Conservation (phyloP, 2,888 invertebrate species). For the Drosophila bunnanda region DNA sequence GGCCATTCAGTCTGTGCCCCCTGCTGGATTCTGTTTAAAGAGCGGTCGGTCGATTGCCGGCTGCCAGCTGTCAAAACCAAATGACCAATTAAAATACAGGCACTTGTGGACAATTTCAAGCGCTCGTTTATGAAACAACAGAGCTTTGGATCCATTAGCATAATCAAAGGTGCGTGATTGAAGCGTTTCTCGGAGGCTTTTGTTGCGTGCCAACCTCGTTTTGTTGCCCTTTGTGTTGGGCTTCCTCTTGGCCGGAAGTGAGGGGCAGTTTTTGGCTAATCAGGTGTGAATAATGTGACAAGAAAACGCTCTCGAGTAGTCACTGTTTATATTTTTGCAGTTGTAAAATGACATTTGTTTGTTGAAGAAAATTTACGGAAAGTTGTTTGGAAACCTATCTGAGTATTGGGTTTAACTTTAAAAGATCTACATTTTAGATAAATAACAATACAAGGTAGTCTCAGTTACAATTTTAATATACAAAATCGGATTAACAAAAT, state of each 20-base stretch:
- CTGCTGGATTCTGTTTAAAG: constrained; percentile 11
- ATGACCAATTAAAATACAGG: constrained; percentile 43
- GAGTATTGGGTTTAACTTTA: background rate
- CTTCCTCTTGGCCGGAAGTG: constrained; percentile 13
- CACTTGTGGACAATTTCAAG: constrained; percentile 43
- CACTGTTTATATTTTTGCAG: background rate
- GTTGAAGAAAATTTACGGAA: too few species aligned
- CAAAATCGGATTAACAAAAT: background rate
- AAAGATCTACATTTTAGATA: background rate
- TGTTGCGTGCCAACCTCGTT: constrained; percentile 60
- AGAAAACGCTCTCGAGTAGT: constrained; percentile 35
- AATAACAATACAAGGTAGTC: background rate
- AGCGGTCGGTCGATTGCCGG: constrained; percentile 13
- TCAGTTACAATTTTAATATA: background rate
- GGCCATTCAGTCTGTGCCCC: background rate
- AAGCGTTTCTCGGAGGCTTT: constrained; percentile 29
- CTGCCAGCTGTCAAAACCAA: constrained; percentile 37
- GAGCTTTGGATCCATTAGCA: constrained; percentile 67
- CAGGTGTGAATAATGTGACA: constrained; percentile 74
- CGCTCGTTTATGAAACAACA: constrained; percentile 55
- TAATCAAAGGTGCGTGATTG: constrained; percentile 75
- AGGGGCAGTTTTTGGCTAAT: constrained; percentile 49
- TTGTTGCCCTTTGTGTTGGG: constrained; percentile 59
- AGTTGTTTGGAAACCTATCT: too few species aligned
- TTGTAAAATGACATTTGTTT: background rate